Conservation (phyloP, 2,888 invertebrate genomes). For the Pantelozetes paolii region DNA sequence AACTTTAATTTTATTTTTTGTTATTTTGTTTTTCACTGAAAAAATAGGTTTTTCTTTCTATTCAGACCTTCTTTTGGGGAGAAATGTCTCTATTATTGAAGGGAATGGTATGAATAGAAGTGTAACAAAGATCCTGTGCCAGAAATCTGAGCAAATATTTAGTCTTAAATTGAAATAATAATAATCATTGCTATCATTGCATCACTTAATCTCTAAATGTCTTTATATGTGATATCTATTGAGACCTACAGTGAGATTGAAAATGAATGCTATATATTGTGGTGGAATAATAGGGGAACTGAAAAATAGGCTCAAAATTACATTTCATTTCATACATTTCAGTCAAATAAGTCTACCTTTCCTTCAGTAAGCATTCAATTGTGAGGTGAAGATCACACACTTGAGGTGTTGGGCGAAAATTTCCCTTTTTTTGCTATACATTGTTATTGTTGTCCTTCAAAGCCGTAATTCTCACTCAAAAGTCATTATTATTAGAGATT, state of each 20-base stretch:
- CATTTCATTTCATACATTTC: neutral
- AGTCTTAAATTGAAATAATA: neutral
- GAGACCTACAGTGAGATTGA: neutral
- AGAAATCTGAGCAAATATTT: neutral
- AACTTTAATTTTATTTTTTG: too few species aligned
- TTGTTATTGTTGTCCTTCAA: neutral
- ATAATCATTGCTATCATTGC: neutral
- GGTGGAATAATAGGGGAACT: neutral
- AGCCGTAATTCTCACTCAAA: neutral
- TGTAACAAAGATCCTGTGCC: too few species aligned
- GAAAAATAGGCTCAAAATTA: neutral
- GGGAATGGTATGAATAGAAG: too few species aligned
- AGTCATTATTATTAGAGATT: too few species aligned
- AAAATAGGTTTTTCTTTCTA: too few species aligned
- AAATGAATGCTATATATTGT: neutral
- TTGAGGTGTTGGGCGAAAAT: neutral
- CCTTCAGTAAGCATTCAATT: neutral
- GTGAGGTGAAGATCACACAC: constrained; percentile 6
- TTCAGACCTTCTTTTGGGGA: too few species aligned
- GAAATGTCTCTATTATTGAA: too few species aligned
- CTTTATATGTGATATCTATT: constrained; percentile 11
- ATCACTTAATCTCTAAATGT: constrained; percentile 7
- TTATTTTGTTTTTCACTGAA: too few species aligned
- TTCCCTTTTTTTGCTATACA: neutral
- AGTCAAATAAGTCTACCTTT: neutral